A percentile compares a stretch with the other conserved stretches of the same genome.
Evolutionary conservation across 2,113 vertebrate genomes (phyloP).

Genomic region (Dipodomys spectabilis): DNA sequence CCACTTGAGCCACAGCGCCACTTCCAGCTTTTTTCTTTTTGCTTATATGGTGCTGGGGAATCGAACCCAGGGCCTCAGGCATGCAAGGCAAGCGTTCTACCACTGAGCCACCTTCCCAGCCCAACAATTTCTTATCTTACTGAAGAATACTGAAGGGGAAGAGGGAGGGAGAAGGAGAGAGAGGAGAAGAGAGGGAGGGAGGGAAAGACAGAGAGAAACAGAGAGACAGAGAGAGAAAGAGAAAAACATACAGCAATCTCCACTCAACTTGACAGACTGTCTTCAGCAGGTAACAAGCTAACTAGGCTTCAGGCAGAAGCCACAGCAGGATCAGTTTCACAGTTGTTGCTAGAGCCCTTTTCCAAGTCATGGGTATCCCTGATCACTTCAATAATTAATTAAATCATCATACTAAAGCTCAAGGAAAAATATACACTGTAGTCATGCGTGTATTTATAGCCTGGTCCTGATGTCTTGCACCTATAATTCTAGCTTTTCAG

Average conservation of each 20-base stretch:
- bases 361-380: neutral
- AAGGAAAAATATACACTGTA: neutral
- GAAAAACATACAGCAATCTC: too few species aligned
- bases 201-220: neutral
- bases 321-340: neutral
- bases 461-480: too few species aligned
- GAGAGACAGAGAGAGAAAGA: neutral
- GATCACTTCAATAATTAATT: neutral
- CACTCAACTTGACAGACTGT: neutral
- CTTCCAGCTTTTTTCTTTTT: too few species aligned
- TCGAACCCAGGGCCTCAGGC: too few species aligned
- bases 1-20: too few species aligned
- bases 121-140: neutral
- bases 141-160: neutral
- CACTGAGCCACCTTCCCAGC: too few species aligned
- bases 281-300: neutral
- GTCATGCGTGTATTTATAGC: too few species aligned
- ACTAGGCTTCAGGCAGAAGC: rapidly evolving
- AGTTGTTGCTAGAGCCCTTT: neutral
- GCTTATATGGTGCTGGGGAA: too few species aligned
- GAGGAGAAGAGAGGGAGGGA: neutral
- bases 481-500: too few species aligned
- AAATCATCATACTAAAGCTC: neutral
- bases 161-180: neutral
- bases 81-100: too few species aligned